Evolutionary conservation across 2,888 invertebrate species (phyloP).

Genomic region (Morpho deidamia): DNA sequence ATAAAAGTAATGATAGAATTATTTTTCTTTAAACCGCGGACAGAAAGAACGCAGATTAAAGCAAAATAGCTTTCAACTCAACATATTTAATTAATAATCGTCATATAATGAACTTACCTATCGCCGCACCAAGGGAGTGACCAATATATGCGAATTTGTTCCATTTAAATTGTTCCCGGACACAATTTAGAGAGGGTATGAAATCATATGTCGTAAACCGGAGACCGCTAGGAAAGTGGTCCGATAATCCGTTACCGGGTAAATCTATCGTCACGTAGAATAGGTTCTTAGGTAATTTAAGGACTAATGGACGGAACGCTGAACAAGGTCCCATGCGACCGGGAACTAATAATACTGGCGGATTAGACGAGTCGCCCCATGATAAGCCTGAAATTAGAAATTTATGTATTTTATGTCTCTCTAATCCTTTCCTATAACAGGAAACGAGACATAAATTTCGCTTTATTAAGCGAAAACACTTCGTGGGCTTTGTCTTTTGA

Average conservation of each 20-base stretch:
- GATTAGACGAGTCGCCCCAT: slow-evolving; percentile 74
- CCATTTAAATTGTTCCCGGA: slow-evolving; percentile 49
- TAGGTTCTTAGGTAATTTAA: slow-evolving; percentile 59
- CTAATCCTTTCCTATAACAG: no score
- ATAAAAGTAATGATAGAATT: no score
- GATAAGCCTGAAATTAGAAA: slow-evolving; percentile 63
- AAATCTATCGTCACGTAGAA: slow-evolving; percentile 66
- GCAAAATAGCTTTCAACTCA: no score
- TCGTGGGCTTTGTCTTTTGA: no score
- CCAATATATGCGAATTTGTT: slow-evolving; percentile 51
- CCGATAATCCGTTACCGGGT: slow-evolving; percentile 79
- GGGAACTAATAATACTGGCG: slow-evolving; percentile 76
- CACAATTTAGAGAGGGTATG: slow-evolving; percentile 39
- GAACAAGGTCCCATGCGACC: slow-evolving; percentile 80
- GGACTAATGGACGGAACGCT: slow-evolving; percentile 75
- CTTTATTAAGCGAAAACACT: no score
- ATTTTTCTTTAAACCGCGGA: no score
- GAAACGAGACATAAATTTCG: no score
- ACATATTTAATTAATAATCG: no score
- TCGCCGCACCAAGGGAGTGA: slow-evolving; percentile 51
- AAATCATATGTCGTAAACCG: slow-evolving; percentile 41
- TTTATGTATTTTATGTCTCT: no score
- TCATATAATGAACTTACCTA: slow-evolving; percentile 43
- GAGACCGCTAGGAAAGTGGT: slow-evolving; percentile 61
- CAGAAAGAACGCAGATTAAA: no score